phyloP scores from a whole-genome alignment of 2,113 vertebrate genomes.

The Hippocampus comes region DNA sequence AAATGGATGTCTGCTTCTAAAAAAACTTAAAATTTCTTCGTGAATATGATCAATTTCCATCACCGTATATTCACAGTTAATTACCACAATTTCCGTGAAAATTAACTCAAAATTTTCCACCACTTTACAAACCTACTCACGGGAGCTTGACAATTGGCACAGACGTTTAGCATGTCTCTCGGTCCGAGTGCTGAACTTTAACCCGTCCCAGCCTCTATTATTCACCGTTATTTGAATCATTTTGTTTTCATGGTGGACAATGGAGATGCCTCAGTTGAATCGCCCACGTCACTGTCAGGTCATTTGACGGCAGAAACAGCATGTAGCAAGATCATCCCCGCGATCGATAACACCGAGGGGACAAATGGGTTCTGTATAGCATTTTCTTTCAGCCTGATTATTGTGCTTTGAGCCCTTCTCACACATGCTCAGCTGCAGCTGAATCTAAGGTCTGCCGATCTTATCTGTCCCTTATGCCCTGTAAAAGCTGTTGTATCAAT shows the following conservation, averaged over 20 bases:
- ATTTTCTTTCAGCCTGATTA: conserved; percentile 60
- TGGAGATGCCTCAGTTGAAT: conserved; percentile 39
- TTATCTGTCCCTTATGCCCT: neutral
- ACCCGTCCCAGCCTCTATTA: conserved; percentile 63
- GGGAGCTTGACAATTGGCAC: conserved; percentile 61
- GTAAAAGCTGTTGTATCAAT: neutral
- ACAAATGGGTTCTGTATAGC: conserved; percentile 61
- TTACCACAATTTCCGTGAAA: no score
- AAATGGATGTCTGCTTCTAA: no score
- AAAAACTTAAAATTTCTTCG: no score
- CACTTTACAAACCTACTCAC: conserved; percentile 33
- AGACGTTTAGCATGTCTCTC: conserved; percentile 62
- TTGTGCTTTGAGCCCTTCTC: conserved; percentile 62
- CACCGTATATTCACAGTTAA: neutral
- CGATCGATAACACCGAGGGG: conserved; percentile 51
- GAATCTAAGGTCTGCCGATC: conserved; percentile 57
- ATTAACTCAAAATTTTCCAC: no score
- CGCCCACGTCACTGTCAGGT: neutral
- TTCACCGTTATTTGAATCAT: conserved; percentile 63
- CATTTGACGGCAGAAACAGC: conserved; percentile 2
- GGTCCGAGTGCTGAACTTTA: conserved; percentile 64
- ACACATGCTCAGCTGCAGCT: conserved; percentile 61
- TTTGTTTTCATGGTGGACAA: conserved; percentile 52
- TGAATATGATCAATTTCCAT: no score
- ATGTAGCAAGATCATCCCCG: conserved; percentile 19